Evolutionary conservation across 2,888 invertebrate genomes (phyloP).

Genomic region (Caradrina kadenii): DNA sequence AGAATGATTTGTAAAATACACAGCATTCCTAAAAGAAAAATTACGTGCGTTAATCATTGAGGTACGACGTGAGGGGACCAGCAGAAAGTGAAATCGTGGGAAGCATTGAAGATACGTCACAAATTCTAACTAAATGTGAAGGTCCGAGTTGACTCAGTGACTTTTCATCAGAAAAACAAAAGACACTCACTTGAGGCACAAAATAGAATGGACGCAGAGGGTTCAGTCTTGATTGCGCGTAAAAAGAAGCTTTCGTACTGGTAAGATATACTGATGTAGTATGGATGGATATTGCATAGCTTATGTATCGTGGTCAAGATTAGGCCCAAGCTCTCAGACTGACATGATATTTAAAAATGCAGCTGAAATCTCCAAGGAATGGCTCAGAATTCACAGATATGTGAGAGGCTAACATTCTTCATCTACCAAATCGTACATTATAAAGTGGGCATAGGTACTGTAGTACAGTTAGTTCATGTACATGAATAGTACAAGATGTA

Average conservation of each 20-base stretch:
- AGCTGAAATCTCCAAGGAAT: neutral
- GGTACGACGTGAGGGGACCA: slow-evolving; percentile 28
- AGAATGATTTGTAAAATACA: slow-evolving; percentile 20
- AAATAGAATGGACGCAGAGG: slow-evolving; percentile 25
- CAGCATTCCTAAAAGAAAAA: slow-evolving; percentile 34
- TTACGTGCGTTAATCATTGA: slow-evolving; percentile 41
- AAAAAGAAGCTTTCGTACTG: neutral
- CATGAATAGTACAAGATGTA: slow-evolving; percentile 57
- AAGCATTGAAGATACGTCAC: slow-evolving; percentile 49
- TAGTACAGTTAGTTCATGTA: slow-evolving; percentile 34
- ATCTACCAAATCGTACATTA: neutral
- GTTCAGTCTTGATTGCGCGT: slow-evolving; percentile 4
- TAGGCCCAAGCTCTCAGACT: neutral
- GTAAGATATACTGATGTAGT: neutral
- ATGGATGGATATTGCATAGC: neutral
- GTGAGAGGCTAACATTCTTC: neutral
- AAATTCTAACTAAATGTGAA: slow-evolving; percentile 59
- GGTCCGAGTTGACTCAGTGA: slow-evolving; percentile 57
- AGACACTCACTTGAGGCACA: slow-evolving; percentile 44
- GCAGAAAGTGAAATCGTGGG: slow-evolving; percentile 62
- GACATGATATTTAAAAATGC: neutral
- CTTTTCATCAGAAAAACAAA: slow-evolving; percentile 64
- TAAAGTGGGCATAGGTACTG: slow-evolving; percentile 47
- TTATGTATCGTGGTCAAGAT: neutral
- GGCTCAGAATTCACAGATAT: neutral